These are phyloP conservation scores for Yponomeuta evonymella DNA, from an alignment of 2,888 invertebrate species.

Conservation along the genomic window DNA sequence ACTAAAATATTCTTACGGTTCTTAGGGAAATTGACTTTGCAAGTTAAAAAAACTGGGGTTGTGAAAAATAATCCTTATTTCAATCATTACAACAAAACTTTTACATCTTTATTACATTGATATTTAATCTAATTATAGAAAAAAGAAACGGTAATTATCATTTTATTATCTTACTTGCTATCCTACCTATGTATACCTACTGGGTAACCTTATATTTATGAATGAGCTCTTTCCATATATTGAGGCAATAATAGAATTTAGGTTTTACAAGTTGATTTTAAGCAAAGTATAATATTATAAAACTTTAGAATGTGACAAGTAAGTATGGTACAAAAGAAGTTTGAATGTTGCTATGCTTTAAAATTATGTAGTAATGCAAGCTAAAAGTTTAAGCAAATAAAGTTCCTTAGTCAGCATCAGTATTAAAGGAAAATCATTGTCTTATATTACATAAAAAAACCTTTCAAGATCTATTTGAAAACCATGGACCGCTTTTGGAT, in stretches of 20 bases:
- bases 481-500: background rate
- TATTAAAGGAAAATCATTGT: background rate
- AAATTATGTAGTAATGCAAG: background rate
- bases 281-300: background rate
- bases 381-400: background rate
- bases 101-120: conserved; percentile 12
- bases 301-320: background rate
- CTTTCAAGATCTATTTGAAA: background rate
- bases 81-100: conserved; percentile 25
- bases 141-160: background rate
- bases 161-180: background rate
- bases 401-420: background rate
- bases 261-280: background rate
- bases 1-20: background rate
- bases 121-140: background rate
- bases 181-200: background rate
- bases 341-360: background rate
- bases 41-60: conserved; percentile 19
- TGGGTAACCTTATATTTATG: background rate
- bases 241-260: background rate
- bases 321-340: background rate
- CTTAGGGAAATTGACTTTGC: conserved; percentile 15
- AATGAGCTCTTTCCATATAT: background rate
- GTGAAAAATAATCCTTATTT: conserved; percentile 36
- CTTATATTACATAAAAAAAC: background rate